Evolutionary conservation across 2,113 vertebrate genomes (phyloP), one percentile per base, ranked within the genome.

Genomic region (Atlantisia rogersi): DNA sequence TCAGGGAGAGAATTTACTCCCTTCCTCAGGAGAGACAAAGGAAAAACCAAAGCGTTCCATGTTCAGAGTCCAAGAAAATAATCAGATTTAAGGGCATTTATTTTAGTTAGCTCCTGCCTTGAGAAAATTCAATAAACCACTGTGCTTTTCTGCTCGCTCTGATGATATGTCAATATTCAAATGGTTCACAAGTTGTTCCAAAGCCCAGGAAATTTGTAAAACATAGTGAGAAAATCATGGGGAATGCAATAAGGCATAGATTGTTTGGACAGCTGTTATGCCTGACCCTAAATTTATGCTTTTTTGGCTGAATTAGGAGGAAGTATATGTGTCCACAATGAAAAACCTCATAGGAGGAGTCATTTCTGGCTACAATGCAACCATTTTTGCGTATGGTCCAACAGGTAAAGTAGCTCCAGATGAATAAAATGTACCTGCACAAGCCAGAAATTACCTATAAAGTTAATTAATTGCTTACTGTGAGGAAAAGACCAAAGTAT

Each of bases 301-400:
- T 86, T 90, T 81, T 79, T 46, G 12, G 92, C 82, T 93, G 50
- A 92, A 78, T 18, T 89, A 98, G 98, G 95, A 97, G 59, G 96
- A 98, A 4, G 95, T 98, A 10, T 98, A 97, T 40, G 5, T 64
- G 35, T 96, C 95, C 39, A 98, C 95, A 5, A 97, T 95, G 22
- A 97, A 96, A 88, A 97, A 82, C 42, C 87, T 98, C 46, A 95
- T 97, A 60, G 97, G 82, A 73, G 96, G 97, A 9, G 80, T 98
- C 2, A 89, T 98, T 90, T 98, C 95, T 32, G 97, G 97, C 56
- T 98, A 98, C 95, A 98, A 97, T 2, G 94, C 96, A 7, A 98
- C 94, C 0, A 92, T 98, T 82, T 98, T 98, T 93, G 97, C 97
- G 10, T 98, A 97, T 0, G 59, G 97, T 44, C 97, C 97, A 44